Percentiles rank a stretch among this genome's conserved stretches.
Evolutionary conservation across 2,113 vertebrate species (phyloP).

Genomic region (Anser brachyrhynchus): DNA sequence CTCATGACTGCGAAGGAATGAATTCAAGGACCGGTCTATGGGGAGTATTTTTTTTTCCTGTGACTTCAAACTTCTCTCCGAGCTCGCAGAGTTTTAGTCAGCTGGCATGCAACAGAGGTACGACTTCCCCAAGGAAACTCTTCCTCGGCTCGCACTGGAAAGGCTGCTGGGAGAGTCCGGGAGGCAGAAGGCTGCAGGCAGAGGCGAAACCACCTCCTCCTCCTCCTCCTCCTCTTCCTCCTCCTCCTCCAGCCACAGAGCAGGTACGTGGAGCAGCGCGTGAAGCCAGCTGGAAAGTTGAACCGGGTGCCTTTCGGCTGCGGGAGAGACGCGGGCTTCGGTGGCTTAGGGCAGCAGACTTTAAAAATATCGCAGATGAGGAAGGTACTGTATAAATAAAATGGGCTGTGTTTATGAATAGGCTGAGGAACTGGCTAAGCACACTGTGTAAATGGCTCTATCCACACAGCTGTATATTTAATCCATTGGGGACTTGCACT

Average conservation of each 20-base stretch:
- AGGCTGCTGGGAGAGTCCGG: slow-evolving; percentile 42
- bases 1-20: slow-evolving; percentile 59
- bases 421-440: slow-evolving; percentile 17
- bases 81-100: slow-evolving; percentile 64
- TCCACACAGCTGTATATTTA: slow-evolving; percentile 47
- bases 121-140: slow-evolving; percentile 62
- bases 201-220: slow-evolving; percentile 20
- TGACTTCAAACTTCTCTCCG: slow-evolving; percentile 69
- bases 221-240: background rate
- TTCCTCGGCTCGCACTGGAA: slow-evolving; percentile 41
- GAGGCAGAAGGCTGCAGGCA: slow-evolving; percentile 45
- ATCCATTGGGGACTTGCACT: slow-evolving; percentile 5
- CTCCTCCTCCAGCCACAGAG: background rate
- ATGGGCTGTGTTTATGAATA: background rate
- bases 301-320: background rate
- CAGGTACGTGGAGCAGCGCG: slow-evolving; percentile 53
- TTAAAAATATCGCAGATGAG: slow-evolving; percentile 20
- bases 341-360: slow-evolving; percentile 5
- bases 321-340: background rate
- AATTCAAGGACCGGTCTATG: slow-evolving; percentile 48
- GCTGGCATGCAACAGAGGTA: slow-evolving; percentile 65
- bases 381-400: slow-evolving; percentile 51
- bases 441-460: background rate
- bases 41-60: slow-evolving; percentile 28
- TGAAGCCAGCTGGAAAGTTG: slow-evolving; percentile 23